Percentiles rank a stretch among this genome's conserved stretches.
These are phyloP conservation scores for Andrena bucephala DNA, from an alignment of 2,888 invertebrate species.

Conservation along the genomic window DNA sequence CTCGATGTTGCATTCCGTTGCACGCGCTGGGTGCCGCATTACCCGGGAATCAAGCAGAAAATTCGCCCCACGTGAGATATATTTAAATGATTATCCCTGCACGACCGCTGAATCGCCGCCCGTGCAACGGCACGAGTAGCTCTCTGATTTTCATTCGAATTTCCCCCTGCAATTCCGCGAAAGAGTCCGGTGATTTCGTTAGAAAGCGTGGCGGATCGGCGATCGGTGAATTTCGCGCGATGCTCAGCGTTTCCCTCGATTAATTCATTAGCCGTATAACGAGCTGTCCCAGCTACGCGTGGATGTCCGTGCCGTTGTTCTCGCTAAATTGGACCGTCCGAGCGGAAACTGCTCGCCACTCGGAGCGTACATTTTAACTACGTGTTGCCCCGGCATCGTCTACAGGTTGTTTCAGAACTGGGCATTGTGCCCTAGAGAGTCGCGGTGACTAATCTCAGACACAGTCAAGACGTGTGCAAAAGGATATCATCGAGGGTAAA, in stretches of 20 bases:
- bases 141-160: not conserved
- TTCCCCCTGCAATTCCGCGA: not conserved
- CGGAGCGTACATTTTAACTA: constrained; percentile 35
- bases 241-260: constrained; percentile 15
- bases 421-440: no score
- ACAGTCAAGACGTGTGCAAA: no score
- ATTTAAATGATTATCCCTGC: constrained; percentile 29
- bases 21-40: constrained; percentile 1
- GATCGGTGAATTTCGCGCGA: constrained; percentile 10
- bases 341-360: constrained; percentile 37
- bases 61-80: constrained; percentile 10
- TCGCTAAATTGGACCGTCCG: constrained; percentile 24
- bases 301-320: constrained; percentile 39
- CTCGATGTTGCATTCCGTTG: not conserved
- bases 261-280: constrained; percentile 49
- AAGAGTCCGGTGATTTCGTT: constrained; percentile 8
- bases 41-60: constrained; percentile 19
- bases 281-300: constrained; percentile 17
- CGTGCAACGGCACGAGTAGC: not conserved
- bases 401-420: not conserved
- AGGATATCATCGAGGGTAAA: no score
- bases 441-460: no score
- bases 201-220: not conserved
- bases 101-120: not conserved
- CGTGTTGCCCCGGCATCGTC: constrained; percentile 11